Conservation (phyloP, 2,797 vertebrate species). For the Dicrostonyx torquatus region DNA sequence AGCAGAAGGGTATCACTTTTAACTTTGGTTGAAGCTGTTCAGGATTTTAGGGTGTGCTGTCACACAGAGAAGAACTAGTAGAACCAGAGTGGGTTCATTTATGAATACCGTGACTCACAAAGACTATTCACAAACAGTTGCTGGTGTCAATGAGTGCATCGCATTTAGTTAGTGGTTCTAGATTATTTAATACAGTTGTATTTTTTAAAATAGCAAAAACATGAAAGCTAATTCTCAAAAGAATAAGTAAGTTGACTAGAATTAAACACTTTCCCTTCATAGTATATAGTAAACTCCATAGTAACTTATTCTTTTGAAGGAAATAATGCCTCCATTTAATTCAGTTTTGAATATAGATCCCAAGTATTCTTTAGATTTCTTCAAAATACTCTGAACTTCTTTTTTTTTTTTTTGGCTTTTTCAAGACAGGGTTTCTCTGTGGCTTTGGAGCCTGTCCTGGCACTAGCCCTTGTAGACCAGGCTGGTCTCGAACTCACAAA, state of each 20-base stretch:
- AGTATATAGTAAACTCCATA: not conserved
- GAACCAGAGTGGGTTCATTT: not conserved
- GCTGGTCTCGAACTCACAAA: too few species aligned
- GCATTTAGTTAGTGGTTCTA: not conserved
- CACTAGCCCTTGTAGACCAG: too few species aligned
- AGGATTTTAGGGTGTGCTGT: not conserved
- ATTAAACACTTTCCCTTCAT: conserved; percentile 24
- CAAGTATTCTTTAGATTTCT: not conserved
- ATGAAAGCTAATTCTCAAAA: conserved; percentile 22
- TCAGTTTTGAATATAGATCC: not conserved
- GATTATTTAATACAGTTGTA: conserved; percentile 35
- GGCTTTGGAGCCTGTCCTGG: too few species aligned
- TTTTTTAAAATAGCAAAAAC: not conserved
- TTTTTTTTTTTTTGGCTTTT: too few species aligned
- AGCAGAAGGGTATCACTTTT: not conserved
- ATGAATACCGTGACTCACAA: not conserved
- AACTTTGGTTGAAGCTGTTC: not conserved
- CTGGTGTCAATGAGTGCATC: not conserved
- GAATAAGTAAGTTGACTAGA: not conserved
- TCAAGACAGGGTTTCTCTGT: too few species aligned
- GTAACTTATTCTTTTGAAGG: not conserved
- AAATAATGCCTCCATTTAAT: not conserved
- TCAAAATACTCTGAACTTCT: not conserved
- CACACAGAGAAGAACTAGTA: not conserved
- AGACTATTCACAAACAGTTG: conserved; percentile 26